phyloP scores from a whole-genome alignment of 2,888 invertebrate species.

The Incurvaria masculella region DNA sequence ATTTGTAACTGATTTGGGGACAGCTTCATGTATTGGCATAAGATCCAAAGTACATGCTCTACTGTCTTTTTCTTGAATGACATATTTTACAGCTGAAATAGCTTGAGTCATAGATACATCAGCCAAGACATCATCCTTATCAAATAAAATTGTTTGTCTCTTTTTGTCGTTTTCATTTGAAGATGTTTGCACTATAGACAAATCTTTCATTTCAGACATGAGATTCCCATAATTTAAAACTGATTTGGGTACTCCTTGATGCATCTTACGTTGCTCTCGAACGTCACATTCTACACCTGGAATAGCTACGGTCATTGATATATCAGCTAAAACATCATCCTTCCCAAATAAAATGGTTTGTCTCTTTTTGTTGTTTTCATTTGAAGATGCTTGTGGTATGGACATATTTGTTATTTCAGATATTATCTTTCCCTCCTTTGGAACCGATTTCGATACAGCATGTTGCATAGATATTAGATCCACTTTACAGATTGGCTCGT shows the following conservation, averaged over 20 bases:
- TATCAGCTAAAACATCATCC: conserved; percentile 18
- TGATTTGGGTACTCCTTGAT: too few species aligned
- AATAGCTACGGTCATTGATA: conserved; percentile 23
- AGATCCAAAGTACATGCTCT: not conserved
- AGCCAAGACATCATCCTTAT: conserved; percentile 17
- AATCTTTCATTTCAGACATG: too few species aligned
- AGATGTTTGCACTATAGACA: not conserved
- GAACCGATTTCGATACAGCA: too few species aligned
- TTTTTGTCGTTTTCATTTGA: conserved; percentile 10
- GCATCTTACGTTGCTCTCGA: conserved; percentile 3
- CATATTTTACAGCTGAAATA: conserved; percentile 11
- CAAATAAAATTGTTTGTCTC: conserved; percentile 21
- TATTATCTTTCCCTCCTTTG: too few species aligned
- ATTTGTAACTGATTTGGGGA: too few species aligned
- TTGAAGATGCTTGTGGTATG: conserved; percentile 18
- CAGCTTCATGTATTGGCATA: conserved; percentile 3
- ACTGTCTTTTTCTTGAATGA: not conserved
- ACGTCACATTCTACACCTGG: conserved; percentile 12
- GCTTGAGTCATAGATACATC: conserved; percentile 24
- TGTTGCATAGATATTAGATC: too few species aligned
- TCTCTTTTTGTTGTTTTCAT: conserved; percentile 14
- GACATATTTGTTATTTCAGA: conserved; percentile 15
- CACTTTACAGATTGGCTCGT: too few species aligned
- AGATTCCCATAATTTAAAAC: too few species aligned
- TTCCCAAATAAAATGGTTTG: conserved; percentile 19